Conservation (phyloP, 2,113 vertebrate genomes). For the Ahaetulla prasina region DNA sequence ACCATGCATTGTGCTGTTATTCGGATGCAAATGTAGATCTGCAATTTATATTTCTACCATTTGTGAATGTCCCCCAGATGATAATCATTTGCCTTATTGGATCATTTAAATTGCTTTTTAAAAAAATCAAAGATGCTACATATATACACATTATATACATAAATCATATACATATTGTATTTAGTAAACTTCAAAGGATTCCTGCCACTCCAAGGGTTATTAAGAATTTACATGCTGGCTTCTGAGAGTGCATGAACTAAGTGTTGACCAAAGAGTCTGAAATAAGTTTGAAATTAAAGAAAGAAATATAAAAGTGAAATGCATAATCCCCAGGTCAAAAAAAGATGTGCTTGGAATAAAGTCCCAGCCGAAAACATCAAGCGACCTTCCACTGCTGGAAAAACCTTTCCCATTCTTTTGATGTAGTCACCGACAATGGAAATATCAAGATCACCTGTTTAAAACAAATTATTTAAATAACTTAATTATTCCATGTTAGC, state of each 20-base stretch:
- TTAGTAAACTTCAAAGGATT: not conserved
- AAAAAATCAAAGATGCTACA: not conserved
- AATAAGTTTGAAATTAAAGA: not conserved
- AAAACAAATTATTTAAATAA: not conserved
- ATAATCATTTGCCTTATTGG: not conserved
- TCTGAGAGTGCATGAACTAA: not conserved
- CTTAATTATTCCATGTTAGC: not conserved
- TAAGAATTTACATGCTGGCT: not conserved
- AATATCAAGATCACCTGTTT: slow-evolving; percentile 80
- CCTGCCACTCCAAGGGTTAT: not conserved
- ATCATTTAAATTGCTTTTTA: not conserved
- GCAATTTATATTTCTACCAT: not conserved
- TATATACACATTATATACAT: not conserved
- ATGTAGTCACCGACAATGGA: slow-evolving; percentile 80
- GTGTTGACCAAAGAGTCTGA: not conserved
- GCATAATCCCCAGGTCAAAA: slow-evolving; percentile 44
- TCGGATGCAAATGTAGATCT: not conserved
- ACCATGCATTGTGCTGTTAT: not conserved
- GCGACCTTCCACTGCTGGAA: slow-evolving; percentile 83
- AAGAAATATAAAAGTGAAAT: slow-evolving; percentile 22
- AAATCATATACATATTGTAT: not conserved
- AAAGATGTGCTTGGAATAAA: slow-evolving; percentile 36
- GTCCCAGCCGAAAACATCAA: slow-evolving; percentile 71
- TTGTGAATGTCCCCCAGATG: not conserved
- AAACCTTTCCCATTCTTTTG: slow-evolving; percentile 71